Evolutionary conservation across 2,888 invertebrate genomes (phyloP).

Genomic region (Leuctra nigra): DNA sequence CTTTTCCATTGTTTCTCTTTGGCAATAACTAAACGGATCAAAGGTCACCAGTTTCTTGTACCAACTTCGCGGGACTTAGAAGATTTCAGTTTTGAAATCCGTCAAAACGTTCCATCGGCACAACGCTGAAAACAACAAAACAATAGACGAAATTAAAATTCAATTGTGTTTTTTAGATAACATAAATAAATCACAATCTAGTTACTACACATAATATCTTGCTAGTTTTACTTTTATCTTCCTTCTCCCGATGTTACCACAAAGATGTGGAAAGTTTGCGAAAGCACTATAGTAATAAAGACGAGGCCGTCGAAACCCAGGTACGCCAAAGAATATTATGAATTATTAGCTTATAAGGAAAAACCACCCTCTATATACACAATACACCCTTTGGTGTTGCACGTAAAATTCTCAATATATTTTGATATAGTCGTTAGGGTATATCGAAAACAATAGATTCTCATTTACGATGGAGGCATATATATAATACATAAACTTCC

Average conservation of each 20-base stretch:
- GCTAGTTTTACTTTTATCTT: not conserved
- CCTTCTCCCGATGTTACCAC: no score
- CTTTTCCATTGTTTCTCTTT: slow-evolving; percentile 16
- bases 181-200: not conserved
- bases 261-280: no score
- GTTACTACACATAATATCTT: not conserved
- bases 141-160: not conserved
- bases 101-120: slow-evolving; percentile 4
- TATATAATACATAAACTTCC: not conserved
- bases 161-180: not conserved
- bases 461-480: slow-evolving; percentile 21
- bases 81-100: not conserved
- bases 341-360: slow-evolving; percentile 9
- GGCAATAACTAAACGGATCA: not conserved
- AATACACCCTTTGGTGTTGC: not conserved
- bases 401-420: slow-evolving; percentile 12
- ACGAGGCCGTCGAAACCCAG: slow-evolving; percentile 1
- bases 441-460: slow-evolving; percentile 24
- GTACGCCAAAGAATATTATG: slow-evolving; percentile 1
- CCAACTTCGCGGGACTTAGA: not conserved
- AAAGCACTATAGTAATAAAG: slow-evolving; percentile 9
- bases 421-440: slow-evolving; percentile 9
- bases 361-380: slow-evolving; percentile 1
- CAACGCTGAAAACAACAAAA: slow-evolving; percentile 12
- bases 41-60: not conserved